Evolutionary conservation across 2,797 vertebrate genomes (phyloP).

Genomic region (Diplodus puntazzo): DNA sequence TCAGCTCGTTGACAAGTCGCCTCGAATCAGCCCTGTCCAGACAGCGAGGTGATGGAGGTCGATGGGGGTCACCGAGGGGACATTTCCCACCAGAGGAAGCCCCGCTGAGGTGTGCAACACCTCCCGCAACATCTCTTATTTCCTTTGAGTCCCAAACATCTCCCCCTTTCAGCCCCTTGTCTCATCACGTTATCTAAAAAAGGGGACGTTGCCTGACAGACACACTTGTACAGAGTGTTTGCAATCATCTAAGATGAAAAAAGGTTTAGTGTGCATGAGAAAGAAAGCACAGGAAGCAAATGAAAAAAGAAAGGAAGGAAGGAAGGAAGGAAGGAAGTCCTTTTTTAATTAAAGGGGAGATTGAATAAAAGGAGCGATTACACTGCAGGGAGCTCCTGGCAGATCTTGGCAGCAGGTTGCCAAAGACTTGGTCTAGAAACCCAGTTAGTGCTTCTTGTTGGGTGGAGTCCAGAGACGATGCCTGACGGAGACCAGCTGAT

Average conservation of each 20-base stretch:
- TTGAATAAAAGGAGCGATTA: slow-evolving; percentile 15
- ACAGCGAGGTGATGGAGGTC: slow-evolving; percentile 38
- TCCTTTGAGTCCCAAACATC: background rate
- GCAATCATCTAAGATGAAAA: background rate
- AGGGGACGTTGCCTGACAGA: background rate
- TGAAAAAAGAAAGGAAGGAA: background rate
- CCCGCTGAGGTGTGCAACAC: background rate
- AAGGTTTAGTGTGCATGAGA: background rate
- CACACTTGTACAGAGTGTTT: background rate
- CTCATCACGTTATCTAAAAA: background rate
- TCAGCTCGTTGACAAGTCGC: background rate
- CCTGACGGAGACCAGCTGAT: slow-evolving; percentile 38
- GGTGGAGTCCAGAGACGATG: slow-evolving; percentile 27
- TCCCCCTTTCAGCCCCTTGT: background rate
- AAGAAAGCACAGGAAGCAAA: accelerated
- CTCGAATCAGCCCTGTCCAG: background rate
- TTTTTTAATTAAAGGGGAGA: background rate
- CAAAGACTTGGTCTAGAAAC: slow-evolving; percentile 56
- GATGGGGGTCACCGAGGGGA: slow-evolving; percentile 22
- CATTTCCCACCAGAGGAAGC: slow-evolving; percentile 22
- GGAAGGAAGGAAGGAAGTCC: accelerated
- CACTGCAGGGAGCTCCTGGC: background rate
- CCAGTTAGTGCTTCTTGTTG: slow-evolving; percentile 54
- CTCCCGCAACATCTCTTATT: background rate
- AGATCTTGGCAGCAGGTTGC: slow-evolving; percentile 34